phyloP scores from a whole-genome alignment of 2,888 invertebrate species.

The Cantharis rufa region DNA sequence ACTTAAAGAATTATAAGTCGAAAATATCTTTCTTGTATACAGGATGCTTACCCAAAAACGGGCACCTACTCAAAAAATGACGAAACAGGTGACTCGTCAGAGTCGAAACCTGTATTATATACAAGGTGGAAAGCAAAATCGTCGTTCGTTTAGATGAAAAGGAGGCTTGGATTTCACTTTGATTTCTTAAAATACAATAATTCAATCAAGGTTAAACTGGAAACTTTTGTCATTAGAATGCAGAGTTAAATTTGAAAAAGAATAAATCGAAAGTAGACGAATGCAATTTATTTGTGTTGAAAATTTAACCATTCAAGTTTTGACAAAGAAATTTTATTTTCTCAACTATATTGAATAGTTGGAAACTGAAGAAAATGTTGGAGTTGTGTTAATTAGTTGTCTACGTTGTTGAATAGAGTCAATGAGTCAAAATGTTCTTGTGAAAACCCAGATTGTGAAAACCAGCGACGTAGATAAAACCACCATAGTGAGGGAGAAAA shows the following conservation, averaged over 20 bases:
- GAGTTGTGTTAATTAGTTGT: neutral
- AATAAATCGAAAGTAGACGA: neutral
- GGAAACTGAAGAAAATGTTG: neutral
- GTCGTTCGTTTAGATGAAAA: neutral
- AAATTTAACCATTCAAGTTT: neutral
- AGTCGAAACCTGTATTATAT: neutral
- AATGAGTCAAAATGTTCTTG: neutral
- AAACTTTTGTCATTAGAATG: neutral
- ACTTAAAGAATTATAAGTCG: neutral
- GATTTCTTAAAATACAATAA: neutral
- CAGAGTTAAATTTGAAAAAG: neutral
- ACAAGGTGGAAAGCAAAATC: too few species aligned
- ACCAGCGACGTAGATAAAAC: neutral
- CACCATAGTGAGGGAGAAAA: neutral
- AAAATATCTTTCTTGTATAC: neutral
- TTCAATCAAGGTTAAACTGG: neutral
- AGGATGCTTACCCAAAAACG: neutral
- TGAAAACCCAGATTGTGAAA: neutral
- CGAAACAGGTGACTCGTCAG: neutral
- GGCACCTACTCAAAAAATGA: neutral
- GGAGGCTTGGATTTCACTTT: neutral
- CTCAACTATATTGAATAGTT: neutral
- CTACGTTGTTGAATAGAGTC: neutral
- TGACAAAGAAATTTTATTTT: neutral
- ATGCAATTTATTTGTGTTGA: neutral